phyloP scores from a whole-genome alignment of 2,888 invertebrate genomes.

The Alentia gelatinosa region DNA sequence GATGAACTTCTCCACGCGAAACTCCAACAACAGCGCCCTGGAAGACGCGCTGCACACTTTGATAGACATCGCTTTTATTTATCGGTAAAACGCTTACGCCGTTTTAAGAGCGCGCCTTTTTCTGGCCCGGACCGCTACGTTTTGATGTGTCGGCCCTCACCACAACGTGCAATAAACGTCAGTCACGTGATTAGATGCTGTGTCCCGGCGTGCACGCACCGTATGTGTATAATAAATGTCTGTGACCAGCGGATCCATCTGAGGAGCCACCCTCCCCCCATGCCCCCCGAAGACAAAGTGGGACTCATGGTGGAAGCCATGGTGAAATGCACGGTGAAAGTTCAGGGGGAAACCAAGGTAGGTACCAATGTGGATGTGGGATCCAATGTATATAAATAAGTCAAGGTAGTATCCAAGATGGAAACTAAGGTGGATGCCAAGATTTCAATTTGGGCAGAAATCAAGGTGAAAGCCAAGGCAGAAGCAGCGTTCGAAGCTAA shows the following conservation, averaged over 20 bases:
- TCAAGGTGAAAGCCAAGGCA: too few species aligned
- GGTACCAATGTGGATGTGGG: too few species aligned
- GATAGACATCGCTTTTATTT: neutral
- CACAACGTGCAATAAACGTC: neutral
- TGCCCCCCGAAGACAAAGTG: neutral
- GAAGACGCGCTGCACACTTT: neutral
- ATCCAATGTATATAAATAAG: too few species aligned
- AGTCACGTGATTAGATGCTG: neutral
- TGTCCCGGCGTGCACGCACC: neutral
- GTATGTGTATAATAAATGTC: slow-evolving; percentile 12
- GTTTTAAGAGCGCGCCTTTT: neutral
- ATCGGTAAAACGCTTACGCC: neutral
- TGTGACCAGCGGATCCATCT: neutral
- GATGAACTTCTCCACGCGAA: neutral
- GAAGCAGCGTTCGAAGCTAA: too few species aligned
- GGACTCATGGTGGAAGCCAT: neutral
- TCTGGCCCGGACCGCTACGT: neutral
- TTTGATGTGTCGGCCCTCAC: neutral
- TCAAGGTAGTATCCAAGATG: too few species aligned
- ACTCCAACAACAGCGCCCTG: neutral
- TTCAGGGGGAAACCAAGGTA: too few species aligned
- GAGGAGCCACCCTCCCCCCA: neutral
- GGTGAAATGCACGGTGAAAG: too few species aligned
- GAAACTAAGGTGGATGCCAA: too few species aligned
- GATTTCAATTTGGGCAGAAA: too few species aligned